Evolutionary conservation across 2,888 invertebrate species (phyloP), one percentile per base, ranked within the genome.

Genomic region (Prenolepis imparis): DNA sequence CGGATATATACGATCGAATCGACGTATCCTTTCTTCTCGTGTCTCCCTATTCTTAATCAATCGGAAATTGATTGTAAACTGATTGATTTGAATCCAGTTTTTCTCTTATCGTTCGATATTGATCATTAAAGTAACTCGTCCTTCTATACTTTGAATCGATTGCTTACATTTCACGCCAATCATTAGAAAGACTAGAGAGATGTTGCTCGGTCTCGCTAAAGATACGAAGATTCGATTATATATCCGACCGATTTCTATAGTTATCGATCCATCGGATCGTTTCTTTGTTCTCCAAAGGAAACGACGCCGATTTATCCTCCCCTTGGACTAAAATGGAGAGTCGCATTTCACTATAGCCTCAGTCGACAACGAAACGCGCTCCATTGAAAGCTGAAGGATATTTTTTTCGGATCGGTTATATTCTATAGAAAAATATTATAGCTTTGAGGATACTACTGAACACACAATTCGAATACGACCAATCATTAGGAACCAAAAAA

Each of bases 391-490:
- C 59, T 70, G 32, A 59, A 24, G 70, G 70, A 70, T 80, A 68
- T 68, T 48, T 70, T 68, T 48, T 70, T 68, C 59, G 11, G 68
- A 80, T 59, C 70, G 41, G 18, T 68, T 36, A 44, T 44, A 44
- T 80, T 44, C 44, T 70, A 59, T 70, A 80, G 70, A 80, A 80
- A 80, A 59, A 70, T 80, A 80, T 70, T 66, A n/a, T 8, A 59
- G 39, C 32, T 55, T 41, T 67, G 57, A 57, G 78, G 70, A 80
- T 80, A 41, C 67, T 68, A 24, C 18, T 2, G 32, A 57, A 52
- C 1, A 18, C 15, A 77, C n/a, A 77, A 77, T 55, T 24, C 28
- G 28, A 21, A 15, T n/a, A 32, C 48, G 32, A n/a, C 18, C 32
- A n/a, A 78, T 41, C 3, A 39, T 48, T 9, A 57, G n/a, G n/a